Conservation (phyloP, 1,140 invertebrate species). For the Mycetomoellerius zeteki region DNA sequence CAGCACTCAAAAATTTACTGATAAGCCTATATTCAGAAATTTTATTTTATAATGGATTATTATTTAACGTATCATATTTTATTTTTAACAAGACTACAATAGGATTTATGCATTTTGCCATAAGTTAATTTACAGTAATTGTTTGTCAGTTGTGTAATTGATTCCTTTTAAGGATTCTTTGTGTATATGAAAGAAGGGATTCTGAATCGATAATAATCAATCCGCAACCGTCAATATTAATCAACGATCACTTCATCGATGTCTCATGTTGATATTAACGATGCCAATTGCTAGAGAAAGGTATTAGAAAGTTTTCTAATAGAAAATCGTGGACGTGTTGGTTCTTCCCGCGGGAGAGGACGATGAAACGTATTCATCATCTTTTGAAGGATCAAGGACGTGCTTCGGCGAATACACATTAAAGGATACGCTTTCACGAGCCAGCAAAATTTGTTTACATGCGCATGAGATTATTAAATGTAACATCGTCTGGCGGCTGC, state of each 20-base stretch:
- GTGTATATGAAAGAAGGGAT: neutral
- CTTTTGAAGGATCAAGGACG: constrained; percentile 36
- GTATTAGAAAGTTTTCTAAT: constrained; percentile 41
- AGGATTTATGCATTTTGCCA: too few relatives aligned
- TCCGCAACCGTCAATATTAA: constrained; percentile 8
- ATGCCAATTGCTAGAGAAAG: neutral
- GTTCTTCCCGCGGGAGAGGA: neutral
- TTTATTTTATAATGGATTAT: neutral
- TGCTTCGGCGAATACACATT: constrained; percentile 1
- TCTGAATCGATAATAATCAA: neutral
- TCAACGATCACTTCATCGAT: neutral
- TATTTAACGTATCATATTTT: neutral
- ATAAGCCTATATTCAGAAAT: neutral
- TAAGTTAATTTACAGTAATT: too few relatives aligned
- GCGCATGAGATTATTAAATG: constrained; percentile 30
- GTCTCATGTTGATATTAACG: neutral
- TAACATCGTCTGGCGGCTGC: constrained; percentile 17
- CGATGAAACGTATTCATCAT: neutral
- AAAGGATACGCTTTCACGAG: constrained; percentile 54
- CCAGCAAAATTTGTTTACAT: constrained; percentile 36
- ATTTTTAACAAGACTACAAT: too few relatives aligned
- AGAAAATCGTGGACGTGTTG: neutral
- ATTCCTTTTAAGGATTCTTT: neutral
- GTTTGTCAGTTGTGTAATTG: neutral
- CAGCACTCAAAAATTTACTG: neutral